Evolutionary conservation across 2,797 vertebrate genomes (phyloP).

Genomic region (Chiroxiphia lanceolata): DNA sequence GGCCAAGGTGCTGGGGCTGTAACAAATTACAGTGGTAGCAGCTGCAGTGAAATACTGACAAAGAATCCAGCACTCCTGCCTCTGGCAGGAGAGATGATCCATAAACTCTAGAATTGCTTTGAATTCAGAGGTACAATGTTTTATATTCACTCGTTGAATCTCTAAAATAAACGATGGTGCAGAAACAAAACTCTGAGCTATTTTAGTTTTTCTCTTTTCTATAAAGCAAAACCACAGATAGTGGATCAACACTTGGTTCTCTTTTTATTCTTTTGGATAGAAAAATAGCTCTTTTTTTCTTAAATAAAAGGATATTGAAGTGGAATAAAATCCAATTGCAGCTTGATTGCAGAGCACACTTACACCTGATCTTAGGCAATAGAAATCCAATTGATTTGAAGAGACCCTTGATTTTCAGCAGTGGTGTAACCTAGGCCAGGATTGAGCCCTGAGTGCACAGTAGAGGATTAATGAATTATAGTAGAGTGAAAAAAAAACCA

Average conservation of each 20-base stretch:
- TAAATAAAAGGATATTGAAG: neutral
- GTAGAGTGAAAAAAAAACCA: neutral
- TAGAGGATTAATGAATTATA: neutral
- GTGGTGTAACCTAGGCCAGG: neutral
- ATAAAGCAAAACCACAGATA: neutral
- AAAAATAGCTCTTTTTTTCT: neutral
- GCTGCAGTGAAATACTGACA: neutral
- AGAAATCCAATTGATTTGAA: neutral
- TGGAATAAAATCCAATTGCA: neutral
- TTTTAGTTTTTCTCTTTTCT: neutral
- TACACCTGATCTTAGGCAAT: neutral
- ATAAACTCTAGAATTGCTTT: constrained; percentile 14
- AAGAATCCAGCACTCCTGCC: neutral
- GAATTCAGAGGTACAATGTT: constrained; percentile 22
- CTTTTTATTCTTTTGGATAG: neutral
- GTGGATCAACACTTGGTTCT: neutral
- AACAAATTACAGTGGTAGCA: neutral
- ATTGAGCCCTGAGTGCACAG: neutral
- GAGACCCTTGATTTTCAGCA: neutral
- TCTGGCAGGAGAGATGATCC: constrained; percentile 3
- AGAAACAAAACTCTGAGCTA: constrained; percentile 21
- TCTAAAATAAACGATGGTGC: constrained; percentile 16
- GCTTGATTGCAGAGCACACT: neutral
- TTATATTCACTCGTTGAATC: neutral
- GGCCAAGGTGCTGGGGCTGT: neutral